Base-by-base conservation (phyloP, 1,140 invertebrate species). In the Bombus waltoni region DNA sequence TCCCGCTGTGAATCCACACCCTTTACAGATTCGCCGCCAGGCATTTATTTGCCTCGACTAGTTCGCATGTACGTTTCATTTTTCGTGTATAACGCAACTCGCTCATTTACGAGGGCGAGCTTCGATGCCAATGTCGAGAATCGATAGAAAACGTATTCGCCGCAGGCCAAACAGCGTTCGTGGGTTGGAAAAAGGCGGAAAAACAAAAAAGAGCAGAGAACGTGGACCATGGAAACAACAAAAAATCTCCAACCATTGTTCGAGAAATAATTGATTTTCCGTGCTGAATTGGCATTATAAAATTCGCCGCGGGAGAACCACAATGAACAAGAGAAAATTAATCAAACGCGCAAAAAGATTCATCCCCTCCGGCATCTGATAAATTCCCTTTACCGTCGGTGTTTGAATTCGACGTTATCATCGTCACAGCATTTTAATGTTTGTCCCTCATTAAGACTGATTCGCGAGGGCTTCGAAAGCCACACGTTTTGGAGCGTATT, bases 1-100 rank as follows among this genome's bases (percentile, higher is more conserved):
- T 57, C 94, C 93, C 83, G 91, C 94, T 94, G 93, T 79, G 75
- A 87, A 94, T 90, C 88, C 88, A 93, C 66, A 90, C 68, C 82
- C 92, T 90, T 93, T 92, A 91, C 87, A 92, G 25, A 38, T 22
- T 70, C 59, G 3, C n/a, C 44, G 32, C 40, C 53, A 35, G 47
- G 38, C 2, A 44, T 62, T 83, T 40, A 11, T 44, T 68, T 35
- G 11, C 42, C 6, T 32, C 18, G n/a, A 35, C 18, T 47, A 74
- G 25, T 32, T 74, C 28, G 40, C 22, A 10, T 18, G n/a, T 38
- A 10, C 62, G 71, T 71, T 71, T 40, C 47, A n/a, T 76, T 62
- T 38, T 15, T 22, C 53, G 38, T 9, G 66, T 1, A 38, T 38
- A 11, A 25, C 11, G 35, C 74, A n/a, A 32, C 25, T 25, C 25